Percentiles rank a stretch among this genome's conserved stretches.
These are phyloP conservation scores for Neria commutata DNA, from an alignment of 2,888 invertebrate species.

Conservation along the genomic window DNA sequence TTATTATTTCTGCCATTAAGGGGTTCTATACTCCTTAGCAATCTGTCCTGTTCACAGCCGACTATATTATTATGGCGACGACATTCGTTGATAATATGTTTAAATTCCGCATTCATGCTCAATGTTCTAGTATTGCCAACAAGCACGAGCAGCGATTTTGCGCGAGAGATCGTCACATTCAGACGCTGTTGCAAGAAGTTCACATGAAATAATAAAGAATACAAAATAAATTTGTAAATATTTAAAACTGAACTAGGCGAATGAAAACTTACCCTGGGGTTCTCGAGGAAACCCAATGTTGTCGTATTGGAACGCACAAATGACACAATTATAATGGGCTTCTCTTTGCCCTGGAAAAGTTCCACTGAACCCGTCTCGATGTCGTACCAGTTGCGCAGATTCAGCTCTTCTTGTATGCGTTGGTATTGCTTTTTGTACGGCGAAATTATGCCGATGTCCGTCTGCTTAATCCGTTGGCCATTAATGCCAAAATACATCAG, in stretches of 20 bases:
- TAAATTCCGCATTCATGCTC: slow-evolving; percentile 47
- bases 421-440: slow-evolving; percentile 64
- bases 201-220: background rate
- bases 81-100: slow-evolving; percentile 46
- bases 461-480: slow-evolving; percentile 60
- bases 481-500: slow-evolving; percentile 63
- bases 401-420: slow-evolving; percentile 56
- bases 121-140: slow-evolving; percentile 63
- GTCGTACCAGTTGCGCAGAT: slow-evolving; percentile 48
- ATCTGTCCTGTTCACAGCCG: slow-evolving; percentile 20
- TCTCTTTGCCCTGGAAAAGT: slow-evolving; percentile 87
- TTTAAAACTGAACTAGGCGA: slow-evolving; percentile 25
- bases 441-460: slow-evolving; percentile 68
- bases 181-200: slow-evolving; percentile 63
- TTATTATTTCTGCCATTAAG: too few relatives aligned
- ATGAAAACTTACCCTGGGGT: slow-evolving; percentile 46
- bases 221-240: slow-evolving; percentile 40
- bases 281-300: slow-evolving; percentile 51
- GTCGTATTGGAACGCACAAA: slow-evolving; percentile 69
- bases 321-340: slow-evolving; percentile 78
- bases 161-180: slow-evolving; percentile 70
- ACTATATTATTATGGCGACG: slow-evolving; percentile 38
- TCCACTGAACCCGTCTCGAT: slow-evolving; percentile 84
- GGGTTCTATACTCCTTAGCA: too few relatives aligned
- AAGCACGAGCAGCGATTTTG: slow-evolving; percentile 67